Conservation (phyloP, 2,113 vertebrate species). For the Xyrauchen texanus region DNA sequence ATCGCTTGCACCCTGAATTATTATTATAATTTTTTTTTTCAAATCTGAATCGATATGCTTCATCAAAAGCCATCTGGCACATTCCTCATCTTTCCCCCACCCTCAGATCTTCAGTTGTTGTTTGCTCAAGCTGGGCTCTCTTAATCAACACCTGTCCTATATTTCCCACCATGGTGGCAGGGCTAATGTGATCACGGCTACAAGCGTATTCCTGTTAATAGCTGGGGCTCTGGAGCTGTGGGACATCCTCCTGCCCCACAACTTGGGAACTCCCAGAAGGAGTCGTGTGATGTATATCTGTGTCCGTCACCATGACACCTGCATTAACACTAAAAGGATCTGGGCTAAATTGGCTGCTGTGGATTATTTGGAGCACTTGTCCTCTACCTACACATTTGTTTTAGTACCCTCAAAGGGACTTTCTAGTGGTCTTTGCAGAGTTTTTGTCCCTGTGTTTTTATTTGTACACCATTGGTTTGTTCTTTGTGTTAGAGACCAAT, state of each 20-base stretch:
- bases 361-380: constrained; percentile 39
- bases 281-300: constrained; percentile 69
- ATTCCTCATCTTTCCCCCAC: constrained; percentile 13
- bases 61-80: constrained; percentile 69
- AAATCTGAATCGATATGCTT: constrained; percentile 75
- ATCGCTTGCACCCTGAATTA: constrained; percentile 59
- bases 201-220: constrained; percentile 57
- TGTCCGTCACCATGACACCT: constrained; percentile 65
- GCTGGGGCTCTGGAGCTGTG: constrained; percentile 40
- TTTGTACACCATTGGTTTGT: neutral
- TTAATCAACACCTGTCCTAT: constrained; percentile 75
- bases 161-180: constrained; percentile 67
- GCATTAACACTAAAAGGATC: constrained; percentile 73
- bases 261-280: constrained; percentile 62
- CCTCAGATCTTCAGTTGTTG: constrained; percentile 55
- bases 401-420: constrained; percentile 31
- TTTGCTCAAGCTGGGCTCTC: constrained; percentile 57
- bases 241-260: constrained; percentile 45
- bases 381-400: constrained; percentile 33
- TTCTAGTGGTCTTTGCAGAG: constrained; percentile 22
- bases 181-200: constrained; percentile 58
- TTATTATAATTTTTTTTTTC: constrained; percentile 26
- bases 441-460: constrained; percentile 2
- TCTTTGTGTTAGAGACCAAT: neutral
- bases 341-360: constrained; percentile 68